These are phyloP conservation scores for Zeuzera pyrina DNA, from an alignment of 2,888 invertebrate species.

Conservation along the genomic window DNA sequence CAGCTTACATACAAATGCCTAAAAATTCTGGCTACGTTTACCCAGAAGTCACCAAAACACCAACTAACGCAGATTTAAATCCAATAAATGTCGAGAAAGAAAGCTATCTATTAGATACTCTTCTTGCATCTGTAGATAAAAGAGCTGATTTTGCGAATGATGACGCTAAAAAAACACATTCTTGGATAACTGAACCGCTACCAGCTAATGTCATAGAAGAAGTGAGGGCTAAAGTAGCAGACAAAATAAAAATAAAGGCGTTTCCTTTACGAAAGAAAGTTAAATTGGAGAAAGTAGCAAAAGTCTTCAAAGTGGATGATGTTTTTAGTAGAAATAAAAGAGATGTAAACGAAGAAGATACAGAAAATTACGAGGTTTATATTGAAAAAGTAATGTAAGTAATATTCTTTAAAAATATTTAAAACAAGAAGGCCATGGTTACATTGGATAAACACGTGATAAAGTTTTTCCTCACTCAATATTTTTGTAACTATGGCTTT, in stretches of 20 bases:
- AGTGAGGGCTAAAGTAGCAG: constrained; percentile 38
- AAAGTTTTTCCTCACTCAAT: no score
- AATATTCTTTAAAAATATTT: no score
- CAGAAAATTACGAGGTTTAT: constrained; percentile 32
- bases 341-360: constrained; percentile 5
- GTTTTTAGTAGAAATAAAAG: constrained; percentile 35
- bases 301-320: constrained; percentile 40
- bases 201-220: constrained; percentile 38
- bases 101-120: no score
- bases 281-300: constrained; percentile 46
- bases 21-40: background rate
- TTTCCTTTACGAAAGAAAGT: constrained; percentile 41
- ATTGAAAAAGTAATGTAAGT: constrained; percentile 51
- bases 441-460: no score
- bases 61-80: no score
- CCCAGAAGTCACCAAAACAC: background rate
- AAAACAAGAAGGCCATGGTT: no score
- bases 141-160: constrained; percentile 1
- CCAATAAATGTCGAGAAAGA: no score
- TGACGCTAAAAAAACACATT: constrained; percentile 17
- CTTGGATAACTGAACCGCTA: constrained; percentile 49
- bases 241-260: constrained; percentile 32
- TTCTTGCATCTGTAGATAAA: background rate
- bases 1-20: background rate
- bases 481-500: no score